A percentile compares a stretch with the other conserved stretches of the same genome.
phyloP scores from a whole-genome alignment of 2,888 invertebrate genomes.

The Lottia scabra region DNA sequence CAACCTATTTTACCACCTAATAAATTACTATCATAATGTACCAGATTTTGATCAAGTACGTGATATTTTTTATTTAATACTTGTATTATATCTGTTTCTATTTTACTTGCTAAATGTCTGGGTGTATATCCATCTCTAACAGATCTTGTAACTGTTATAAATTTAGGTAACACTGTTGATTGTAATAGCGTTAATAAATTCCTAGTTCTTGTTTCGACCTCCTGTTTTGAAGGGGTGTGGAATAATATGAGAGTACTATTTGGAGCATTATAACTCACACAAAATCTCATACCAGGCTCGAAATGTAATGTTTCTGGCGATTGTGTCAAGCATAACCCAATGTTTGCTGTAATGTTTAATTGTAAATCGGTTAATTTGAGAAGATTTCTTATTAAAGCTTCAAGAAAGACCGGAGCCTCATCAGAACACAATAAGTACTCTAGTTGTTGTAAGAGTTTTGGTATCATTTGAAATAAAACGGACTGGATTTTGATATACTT shows the following conservation, averaged over 20 bases:
- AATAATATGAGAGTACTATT: slow-evolving; percentile 37
- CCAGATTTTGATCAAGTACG: slow-evolving; percentile 20
- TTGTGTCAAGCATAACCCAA: slow-evolving; percentile 50
- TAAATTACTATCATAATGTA: slow-evolving; percentile 53
- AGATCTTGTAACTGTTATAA: slow-evolving; percentile 58
- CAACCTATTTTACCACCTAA: slow-evolving; percentile 56
- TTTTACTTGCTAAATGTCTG: slow-evolving; percentile 41
- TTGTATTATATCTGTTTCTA: slow-evolving; percentile 47
- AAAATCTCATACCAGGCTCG: slow-evolving; percentile 28
- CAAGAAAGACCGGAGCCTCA: slow-evolving; percentile 7
- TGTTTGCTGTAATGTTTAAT: slow-evolving; percentile 34
- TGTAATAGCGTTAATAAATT: slow-evolving; percentile 35
- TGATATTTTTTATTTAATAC: slow-evolving; percentile 32
- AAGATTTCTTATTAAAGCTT: slow-evolving; percentile 26
- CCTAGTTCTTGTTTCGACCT: slow-evolving; percentile 34
- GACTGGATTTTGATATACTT: slow-evolving; percentile 22
- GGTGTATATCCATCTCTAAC: slow-evolving; percentile 64
- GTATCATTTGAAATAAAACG: slow-evolving; percentile 24
- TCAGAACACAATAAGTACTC: slow-evolving; percentile 14
- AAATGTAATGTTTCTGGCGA: slow-evolving; percentile 39
- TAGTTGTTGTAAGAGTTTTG: slow-evolving; percentile 10
- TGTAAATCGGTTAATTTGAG: slow-evolving; percentile 37
- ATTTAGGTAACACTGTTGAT: slow-evolving; percentile 32
- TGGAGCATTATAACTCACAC: slow-evolving; percentile 50
- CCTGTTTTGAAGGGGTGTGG: slow-evolving; percentile 37